Evolutionary conservation across 1,140 invertebrate species (phyloP).

Genomic region (Drosophila mauritiana): DNA sequence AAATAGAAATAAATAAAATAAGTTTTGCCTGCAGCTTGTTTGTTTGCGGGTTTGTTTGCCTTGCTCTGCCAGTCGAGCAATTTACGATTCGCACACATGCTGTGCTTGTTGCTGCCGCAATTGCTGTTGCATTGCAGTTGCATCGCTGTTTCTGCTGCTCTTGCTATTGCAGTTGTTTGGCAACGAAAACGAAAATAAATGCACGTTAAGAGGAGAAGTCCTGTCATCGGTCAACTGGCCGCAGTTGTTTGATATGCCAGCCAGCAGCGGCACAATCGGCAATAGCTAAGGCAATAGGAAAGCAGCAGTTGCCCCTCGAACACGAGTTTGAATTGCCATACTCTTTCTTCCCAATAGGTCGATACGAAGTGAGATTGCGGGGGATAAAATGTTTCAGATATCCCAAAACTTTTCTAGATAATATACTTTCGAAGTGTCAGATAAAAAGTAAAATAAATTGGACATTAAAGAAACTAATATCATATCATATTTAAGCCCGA

Average conservation of each 20-base stretch:
- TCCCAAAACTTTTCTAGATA: neutral
- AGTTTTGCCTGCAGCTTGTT: constrained; percentile 67
- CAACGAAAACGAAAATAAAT: constrained; percentile 80
- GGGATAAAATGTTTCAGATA: neutral
- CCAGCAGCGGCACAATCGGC: constrained; percentile 3
- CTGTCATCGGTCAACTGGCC: constrained; percentile 76
- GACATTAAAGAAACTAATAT: neutral
- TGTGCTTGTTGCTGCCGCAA: constrained; percentile 48
- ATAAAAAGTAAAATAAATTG: neutral
- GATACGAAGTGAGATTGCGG: neutral
- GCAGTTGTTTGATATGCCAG: constrained; percentile 76
- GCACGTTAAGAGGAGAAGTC: constrained; percentile 66
- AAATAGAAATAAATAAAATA: constrained; percentile 66
- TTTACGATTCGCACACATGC: constrained; percentile 81
- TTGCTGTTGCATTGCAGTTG: constrained; percentile 12
- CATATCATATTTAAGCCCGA: neutral
- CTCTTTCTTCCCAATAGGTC: neutral
- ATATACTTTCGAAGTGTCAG: neutral
- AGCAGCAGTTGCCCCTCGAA: constrained; percentile 53
- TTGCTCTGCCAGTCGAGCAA: constrained; percentile 66
- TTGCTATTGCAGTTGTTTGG: constrained; percentile 31
- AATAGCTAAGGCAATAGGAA: constrained; percentile 19
- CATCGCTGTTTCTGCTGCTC: constrained; percentile 2
- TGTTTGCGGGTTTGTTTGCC: constrained; percentile 57
- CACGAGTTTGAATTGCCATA: constrained; percentile 43